phyloP scores from a whole-genome alignment of 2,797 vertebrate species.

The Bucorvus abyssinicus region DNA sequence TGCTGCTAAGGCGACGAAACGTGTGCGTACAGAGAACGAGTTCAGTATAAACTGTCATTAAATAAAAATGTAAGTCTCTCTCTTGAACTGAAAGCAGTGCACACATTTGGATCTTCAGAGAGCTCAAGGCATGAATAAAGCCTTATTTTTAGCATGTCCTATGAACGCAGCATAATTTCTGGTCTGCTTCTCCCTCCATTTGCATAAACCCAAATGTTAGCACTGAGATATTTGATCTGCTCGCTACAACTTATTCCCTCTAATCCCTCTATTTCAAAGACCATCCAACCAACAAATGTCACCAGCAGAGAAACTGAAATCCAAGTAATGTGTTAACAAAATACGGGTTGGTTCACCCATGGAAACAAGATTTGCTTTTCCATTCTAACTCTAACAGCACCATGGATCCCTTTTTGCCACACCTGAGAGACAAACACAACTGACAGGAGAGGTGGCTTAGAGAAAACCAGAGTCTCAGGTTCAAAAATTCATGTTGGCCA shows the following conservation, averaged over 20 bases:
- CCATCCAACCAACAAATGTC: constrained; percentile 15
- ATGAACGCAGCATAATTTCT: not conserved
- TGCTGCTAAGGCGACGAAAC: not conserved
- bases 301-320: constrained; percentile 11
- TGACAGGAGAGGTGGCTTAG: not conserved
- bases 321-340: not conserved
- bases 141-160: not conserved
- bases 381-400: not conserved
- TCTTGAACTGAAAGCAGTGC: not conserved
- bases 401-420: not conserved
- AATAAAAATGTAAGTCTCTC: not conserved
- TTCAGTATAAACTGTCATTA: not conserved
- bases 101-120: not conserved
- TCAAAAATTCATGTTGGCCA: not conserved
- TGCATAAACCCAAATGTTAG: not conserved
- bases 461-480: not conserved
- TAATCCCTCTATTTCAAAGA: constrained; percentile 37
- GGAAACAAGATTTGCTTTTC: not conserved
- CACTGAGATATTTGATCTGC: not conserved
- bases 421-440: not conserved
- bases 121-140: not conserved
- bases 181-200: not conserved
- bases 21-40: not conserved
- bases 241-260: not conserved
- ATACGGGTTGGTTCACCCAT: not conserved